phyloP scores from a whole-genome alignment of 2,888 invertebrate genomes.

The Siphonodentalium dalli region DNA sequence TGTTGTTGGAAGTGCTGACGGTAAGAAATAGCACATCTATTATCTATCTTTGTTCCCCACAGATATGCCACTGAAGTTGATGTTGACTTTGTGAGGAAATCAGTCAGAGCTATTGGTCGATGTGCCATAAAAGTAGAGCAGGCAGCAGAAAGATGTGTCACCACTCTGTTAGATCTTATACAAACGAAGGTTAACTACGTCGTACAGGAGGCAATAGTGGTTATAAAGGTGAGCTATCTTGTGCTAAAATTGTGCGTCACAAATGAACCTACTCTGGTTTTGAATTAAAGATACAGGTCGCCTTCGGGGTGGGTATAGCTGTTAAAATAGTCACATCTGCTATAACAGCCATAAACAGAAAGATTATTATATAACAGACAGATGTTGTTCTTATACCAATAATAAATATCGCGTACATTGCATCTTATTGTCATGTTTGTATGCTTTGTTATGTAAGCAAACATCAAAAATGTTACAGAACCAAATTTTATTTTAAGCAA shows the following conservation, averaged over 20 bases:
- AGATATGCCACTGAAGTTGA: slow-evolving; percentile 96
- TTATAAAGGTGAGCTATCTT: slow-evolving; percentile 76
- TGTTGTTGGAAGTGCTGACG: not conserved
- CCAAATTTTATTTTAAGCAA: too few relatives aligned
- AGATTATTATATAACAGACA: too few relatives aligned
- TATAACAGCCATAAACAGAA: too few relatives aligned
- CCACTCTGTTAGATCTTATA: slow-evolving; percentile 94
- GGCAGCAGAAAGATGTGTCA: slow-evolving; percentile 97
- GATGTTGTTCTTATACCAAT: too few relatives aligned
- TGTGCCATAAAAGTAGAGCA: slow-evolving; percentile 99
- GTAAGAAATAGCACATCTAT: not conserved
- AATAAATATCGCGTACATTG: too few relatives aligned
- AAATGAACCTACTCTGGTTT: not conserved
- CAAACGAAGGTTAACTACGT: slow-evolving; percentile 99
- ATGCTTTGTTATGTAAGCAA: too few relatives aligned
- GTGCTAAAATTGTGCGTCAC: not conserved
- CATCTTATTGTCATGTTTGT: too few relatives aligned
- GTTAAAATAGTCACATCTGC: too few relatives aligned
- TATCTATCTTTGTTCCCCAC: slow-evolving; percentile 15
- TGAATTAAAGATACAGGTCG: not conserved
- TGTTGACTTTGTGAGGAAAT: slow-evolving; percentile 99
- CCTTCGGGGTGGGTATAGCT: too few relatives aligned
- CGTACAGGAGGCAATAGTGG: slow-evolving; percentile 99
- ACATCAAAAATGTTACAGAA: too few relatives aligned
- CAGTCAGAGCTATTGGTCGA: slow-evolving; percentile 96